These are phyloP conservation scores for Phortica magna DNA, from an alignment of 2,888 invertebrate genomes.

Conservation along the genomic window DNA sequence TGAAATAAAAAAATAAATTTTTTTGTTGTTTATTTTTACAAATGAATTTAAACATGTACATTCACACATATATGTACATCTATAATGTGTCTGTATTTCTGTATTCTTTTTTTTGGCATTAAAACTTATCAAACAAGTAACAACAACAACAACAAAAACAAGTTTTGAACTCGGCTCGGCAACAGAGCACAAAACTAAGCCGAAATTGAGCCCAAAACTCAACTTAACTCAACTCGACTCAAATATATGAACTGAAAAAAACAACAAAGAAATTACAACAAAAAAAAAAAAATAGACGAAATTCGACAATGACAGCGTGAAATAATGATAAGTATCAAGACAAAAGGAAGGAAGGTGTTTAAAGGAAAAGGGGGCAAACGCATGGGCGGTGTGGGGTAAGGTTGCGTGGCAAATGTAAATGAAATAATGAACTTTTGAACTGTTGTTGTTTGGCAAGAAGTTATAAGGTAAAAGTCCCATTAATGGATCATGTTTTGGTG, in stretches of 20 bases:
- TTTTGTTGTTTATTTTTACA: constrained; percentile 3
- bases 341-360: too few species aligned
- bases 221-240: too few species aligned
- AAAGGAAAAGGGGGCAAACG: too few species aligned
- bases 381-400: too few species aligned
- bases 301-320: background rate
- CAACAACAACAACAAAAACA: constrained; percentile 8
- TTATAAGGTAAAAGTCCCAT: too few species aligned
- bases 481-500: too few species aligned
- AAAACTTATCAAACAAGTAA: background rate
- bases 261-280: background rate
- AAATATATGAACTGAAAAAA: too few species aligned
- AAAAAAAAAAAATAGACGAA: background rate
- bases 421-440: too few species aligned
- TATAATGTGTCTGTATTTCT: background rate
- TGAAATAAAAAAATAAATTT: background rate
- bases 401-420: too few species aligned
- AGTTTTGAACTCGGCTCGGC: constrained; percentile 13
- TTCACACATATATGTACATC: too few species aligned
- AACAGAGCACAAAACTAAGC: background rate
- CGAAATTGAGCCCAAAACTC: background rate
- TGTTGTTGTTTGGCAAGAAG: too few species aligned
- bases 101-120: constrained; percentile 6
- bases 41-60: too few species aligned
- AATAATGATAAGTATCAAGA: background rate